Conservation (phyloP, 2,113 vertebrate genomes). For the Mionectes macconnelli region DNA sequence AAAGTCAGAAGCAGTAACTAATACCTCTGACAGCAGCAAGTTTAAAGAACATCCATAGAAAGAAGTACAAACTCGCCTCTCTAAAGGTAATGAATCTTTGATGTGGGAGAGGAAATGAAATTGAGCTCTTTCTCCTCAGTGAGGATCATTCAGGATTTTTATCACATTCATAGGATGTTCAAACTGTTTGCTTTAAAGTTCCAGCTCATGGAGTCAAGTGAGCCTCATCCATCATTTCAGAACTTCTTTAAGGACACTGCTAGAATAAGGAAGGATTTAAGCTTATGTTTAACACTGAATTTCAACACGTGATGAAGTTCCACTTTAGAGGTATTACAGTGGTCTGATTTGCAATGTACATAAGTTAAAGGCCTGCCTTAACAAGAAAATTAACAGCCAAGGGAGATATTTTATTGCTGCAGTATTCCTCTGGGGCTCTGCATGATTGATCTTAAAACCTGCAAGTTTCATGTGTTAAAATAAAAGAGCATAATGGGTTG, state of each 20-base stretch:
- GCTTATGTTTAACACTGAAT: neutral
- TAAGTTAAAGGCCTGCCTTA: neutral
- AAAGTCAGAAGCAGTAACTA: neutral
- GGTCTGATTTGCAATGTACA: neutral
- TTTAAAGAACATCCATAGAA: neutral
- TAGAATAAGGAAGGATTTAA: neutral
- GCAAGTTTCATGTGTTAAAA: neutral
- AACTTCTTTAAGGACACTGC: neutral
- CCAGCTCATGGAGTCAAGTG: neutral
- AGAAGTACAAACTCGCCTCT: neutral
- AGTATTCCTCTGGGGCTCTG: neutral
- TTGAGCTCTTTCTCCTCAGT: neutral
- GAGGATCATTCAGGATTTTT: neutral
- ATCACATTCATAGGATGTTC: neutral
- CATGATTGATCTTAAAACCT: neutral
- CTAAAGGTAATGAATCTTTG: neutral
- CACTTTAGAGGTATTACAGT: neutral
- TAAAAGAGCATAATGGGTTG: neutral
- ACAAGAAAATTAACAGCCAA: neutral
- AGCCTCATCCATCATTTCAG: neutral
- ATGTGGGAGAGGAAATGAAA: neutral
- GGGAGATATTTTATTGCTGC: neutral
- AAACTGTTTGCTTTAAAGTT: neutral
- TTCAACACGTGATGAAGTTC: neutral
- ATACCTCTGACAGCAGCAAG: neutral